Conservation (phyloP, 2,888 invertebrate genomes). For the Drosophila multiciliata region DNA sequence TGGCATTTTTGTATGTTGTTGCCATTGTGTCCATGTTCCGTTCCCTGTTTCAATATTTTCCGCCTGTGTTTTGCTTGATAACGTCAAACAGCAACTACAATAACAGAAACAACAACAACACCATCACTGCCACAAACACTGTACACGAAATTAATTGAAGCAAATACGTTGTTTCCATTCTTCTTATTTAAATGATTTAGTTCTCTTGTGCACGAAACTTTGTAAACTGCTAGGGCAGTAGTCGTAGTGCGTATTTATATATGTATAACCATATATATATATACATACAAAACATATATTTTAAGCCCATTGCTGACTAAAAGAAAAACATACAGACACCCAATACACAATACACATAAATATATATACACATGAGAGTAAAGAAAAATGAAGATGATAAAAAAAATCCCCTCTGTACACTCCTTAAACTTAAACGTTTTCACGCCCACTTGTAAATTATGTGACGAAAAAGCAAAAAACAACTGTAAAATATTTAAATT, state of each 20-base stretch:
- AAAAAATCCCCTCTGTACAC: conserved; percentile 51
- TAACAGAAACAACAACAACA: conserved; percentile 28
- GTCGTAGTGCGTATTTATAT: conserved; percentile 24
- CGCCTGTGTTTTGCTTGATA: conserved; percentile 31
- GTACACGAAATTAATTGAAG: conserved; percentile 41
- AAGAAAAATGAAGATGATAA: conserved; percentile 23
- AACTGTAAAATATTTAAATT: conserved; percentile 76
- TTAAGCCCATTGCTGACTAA: conserved; percentile 49
- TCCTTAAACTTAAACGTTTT: conserved; percentile 69
- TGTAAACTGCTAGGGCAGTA: conserved; percentile 60
- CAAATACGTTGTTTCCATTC: conserved; percentile 37
- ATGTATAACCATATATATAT: conserved; percentile 9
- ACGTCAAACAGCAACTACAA: conserved; percentile 23
- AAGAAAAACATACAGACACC: conserved; percentile 35
- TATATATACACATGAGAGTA: conserved; percentile 25
- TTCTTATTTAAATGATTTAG: conserved; percentile 30
- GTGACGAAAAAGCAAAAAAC: conserved; percentile 59
- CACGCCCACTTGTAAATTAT: conserved; percentile 74
- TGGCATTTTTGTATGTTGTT: conserved; percentile 26
- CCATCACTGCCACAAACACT: conserved; percentile 53
- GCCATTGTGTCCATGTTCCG: conserved; percentile 14
- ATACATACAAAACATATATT: conserved; percentile 37
- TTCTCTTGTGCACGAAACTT: conserved; percentile 58
- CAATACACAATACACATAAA: conserved; percentile 35
- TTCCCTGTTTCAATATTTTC: conserved; percentile 20